Conservation (phyloP, 2,888 invertebrate species). For the Amaurobius ferox region DNA sequence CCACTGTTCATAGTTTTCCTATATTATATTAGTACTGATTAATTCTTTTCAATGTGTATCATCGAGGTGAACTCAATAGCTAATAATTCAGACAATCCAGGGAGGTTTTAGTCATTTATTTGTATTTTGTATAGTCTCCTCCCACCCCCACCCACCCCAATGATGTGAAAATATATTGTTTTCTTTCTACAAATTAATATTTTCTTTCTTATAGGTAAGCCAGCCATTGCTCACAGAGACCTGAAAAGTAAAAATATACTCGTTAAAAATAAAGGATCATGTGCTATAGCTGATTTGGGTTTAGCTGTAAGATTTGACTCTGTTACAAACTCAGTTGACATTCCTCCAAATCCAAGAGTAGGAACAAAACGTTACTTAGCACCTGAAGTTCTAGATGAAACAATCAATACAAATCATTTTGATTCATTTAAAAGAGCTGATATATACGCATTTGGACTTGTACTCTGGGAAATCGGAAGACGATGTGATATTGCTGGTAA, state of each 20-base stretch:
- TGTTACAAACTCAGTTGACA: conserved; percentile 86
- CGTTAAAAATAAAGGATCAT: conserved; percentile 86
- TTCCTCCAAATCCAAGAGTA: conserved; percentile 94
- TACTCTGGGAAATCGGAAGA: conserved; percentile 79
- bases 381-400: conserved; percentile 77
- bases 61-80: too few species aligned
- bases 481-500: conserved; percentile 79
- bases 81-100: too few species aligned
- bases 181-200: too few species aligned
- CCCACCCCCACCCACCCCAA: too few species aligned
- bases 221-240: conserved; percentile 74
- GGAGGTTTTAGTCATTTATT: too few species aligned
- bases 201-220: conserved; percentile 70
- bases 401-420: conserved; percentile 78
- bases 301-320: conserved; percentile 96
- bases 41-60: too few species aligned
- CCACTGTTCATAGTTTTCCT: too few species aligned
- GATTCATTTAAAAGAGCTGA: conserved; percentile 79
- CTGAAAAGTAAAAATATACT: conserved; percentile 91
- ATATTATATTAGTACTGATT: too few species aligned
- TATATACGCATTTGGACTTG: conserved; percentile 78
- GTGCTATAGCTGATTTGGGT: conserved; percentile 97
- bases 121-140: too few species aligned
- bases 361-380: conserved; percentile 88
- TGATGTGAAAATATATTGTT: not conserved